Percentiles rank a stretch among this genome's conserved stretches.
Evolutionary conservation across 2,797 vertebrate genomes (phyloP).

Genomic region (Sarcoramphus papa): DNA sequence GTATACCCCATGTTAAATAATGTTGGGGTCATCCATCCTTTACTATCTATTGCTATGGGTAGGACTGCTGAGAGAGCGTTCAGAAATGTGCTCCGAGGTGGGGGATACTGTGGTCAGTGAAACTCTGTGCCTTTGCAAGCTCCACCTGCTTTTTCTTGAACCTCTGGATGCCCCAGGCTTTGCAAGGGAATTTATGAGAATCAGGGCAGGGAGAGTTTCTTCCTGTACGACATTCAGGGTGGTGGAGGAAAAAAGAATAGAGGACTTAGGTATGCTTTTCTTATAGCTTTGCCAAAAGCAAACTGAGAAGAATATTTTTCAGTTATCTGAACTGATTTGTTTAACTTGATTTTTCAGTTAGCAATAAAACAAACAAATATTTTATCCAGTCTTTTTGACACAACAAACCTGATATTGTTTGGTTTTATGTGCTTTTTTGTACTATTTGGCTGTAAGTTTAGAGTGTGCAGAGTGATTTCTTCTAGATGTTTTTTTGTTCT

Average conservation of each 20-base stretch:
- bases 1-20: not conserved
- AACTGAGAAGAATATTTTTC: not conserved
- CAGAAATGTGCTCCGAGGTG: not conserved
- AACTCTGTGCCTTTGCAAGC: not conserved
- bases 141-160: not conserved
- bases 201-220: not conserved
- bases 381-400: not conserved
- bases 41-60: not conserved
- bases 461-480: not conserved
- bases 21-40: not conserved
- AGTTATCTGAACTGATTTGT: not conserved
- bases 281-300: not conserved
- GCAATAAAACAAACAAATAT: not conserved
- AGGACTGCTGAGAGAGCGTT: not conserved
- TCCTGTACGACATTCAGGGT: not conserved
- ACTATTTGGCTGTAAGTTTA: not conserved
- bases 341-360: not conserved
- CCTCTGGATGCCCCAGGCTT: not conserved
- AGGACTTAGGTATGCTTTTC: not conserved
- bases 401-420: not conserved
- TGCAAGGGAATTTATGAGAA: not conserved
- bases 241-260: not conserved
- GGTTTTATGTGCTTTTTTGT: not conserved
- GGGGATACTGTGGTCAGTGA: not conserved
- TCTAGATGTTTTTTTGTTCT: not conserved